A percentile compares a stretch with the other conserved stretches of the same genome.
Evolutionary conservation across 30 jellyfish, hydroid and myxozoan species (phyloP).

Genomic region (Chrysaora quinquecirrha): DNA sequence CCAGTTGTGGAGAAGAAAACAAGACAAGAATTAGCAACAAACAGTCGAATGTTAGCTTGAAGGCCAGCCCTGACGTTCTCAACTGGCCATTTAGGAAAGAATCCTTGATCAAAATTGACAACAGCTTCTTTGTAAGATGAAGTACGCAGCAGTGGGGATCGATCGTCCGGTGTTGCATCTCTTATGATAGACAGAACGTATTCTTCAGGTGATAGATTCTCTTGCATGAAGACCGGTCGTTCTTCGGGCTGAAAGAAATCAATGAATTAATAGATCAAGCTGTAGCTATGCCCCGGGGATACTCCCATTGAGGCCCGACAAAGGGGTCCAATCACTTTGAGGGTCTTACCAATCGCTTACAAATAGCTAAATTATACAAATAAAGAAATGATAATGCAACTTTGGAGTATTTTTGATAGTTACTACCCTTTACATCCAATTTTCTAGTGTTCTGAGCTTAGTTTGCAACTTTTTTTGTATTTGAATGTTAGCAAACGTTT

Average conservation of each 20-base stretch:
- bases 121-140: constrained; percentile 99
- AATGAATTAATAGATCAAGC: too few species aligned
- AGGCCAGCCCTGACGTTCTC: constrained; percentile 93
- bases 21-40: constrained; percentile 79
- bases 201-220: constrained; percentile 46
- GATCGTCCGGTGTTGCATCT: constrained; percentile 46
- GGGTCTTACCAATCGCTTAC: too few species aligned
- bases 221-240: constrained; percentile 91
- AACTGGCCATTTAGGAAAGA: constrained; percentile 81
- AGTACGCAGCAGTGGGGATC: constrained; percentile 81
- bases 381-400: too few species aligned
- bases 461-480: too few species aligned
- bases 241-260: constrained; percentile 75
- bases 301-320: too few species aligned
- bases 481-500: too few species aligned
- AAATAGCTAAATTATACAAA: too few species aligned
- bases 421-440: too few species aligned
- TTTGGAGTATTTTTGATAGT: too few species aligned
- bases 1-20: constrained; percentile 77
- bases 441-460: too few species aligned
- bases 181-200: constrained; percentile 15
- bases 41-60: constrained; percentile 85
- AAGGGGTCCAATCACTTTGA: too few species aligned
- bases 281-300: too few species aligned
- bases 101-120: constrained; percentile 74